Percentiles rank a stretch among this genome's conserved stretches.
These are phyloP conservation scores for Matsumyia berberina DNA, from an alignment of 2,888 invertebrate genomes.

Conservation along the genomic window DNA sequence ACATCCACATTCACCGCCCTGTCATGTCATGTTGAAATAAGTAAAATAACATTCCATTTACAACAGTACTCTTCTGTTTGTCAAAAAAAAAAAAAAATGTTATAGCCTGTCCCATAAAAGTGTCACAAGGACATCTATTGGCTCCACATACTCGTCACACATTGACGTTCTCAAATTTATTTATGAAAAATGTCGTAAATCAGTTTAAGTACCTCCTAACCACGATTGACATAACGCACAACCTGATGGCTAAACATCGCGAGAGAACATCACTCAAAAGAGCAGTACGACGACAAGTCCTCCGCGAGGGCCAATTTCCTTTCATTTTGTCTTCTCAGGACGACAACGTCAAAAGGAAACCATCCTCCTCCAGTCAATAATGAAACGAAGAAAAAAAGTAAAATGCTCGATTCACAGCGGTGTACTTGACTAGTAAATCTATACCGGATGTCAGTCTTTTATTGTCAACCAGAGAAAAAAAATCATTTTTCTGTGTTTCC, in stretches of 20 bases:
- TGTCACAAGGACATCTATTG: slow-evolving; percentile 29
- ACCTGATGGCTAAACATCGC: slow-evolving; percentile 31
- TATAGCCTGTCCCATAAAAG: slow-evolving; percentile 34
- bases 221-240: slow-evolving; percentile 41
- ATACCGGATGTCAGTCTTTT: slow-evolving; percentile 56
- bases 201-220: slow-evolving; percentile 59
- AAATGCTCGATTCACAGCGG: slow-evolving; percentile 22
- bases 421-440: slow-evolving; percentile 47
- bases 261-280: slow-evolving; percentile 14
- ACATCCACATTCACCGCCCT: no score
- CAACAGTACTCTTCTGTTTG: background rate
- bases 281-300: slow-evolving; percentile 33
- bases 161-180: slow-evolving; percentile 49
- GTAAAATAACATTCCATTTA: background rate
- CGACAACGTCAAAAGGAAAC: background rate
- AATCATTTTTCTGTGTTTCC: slow-evolving; percentile 13
- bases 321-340: slow-evolving; percentile 36
- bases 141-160: background rate
- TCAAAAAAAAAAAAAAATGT: background rate
- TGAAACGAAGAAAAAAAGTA: slow-evolving; percentile 1
- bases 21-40: slow-evolving; percentile 7
- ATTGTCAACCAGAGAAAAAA: slow-evolving; percentile 8
- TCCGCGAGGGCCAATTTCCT: slow-evolving; percentile 60
- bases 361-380: slow-evolving; percentile 19
- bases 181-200: slow-evolving; percentile 56